Evolutionary conservation across 2,113 vertebrate species (phyloP).

Genomic region (Eurystomus gularis): DNA sequence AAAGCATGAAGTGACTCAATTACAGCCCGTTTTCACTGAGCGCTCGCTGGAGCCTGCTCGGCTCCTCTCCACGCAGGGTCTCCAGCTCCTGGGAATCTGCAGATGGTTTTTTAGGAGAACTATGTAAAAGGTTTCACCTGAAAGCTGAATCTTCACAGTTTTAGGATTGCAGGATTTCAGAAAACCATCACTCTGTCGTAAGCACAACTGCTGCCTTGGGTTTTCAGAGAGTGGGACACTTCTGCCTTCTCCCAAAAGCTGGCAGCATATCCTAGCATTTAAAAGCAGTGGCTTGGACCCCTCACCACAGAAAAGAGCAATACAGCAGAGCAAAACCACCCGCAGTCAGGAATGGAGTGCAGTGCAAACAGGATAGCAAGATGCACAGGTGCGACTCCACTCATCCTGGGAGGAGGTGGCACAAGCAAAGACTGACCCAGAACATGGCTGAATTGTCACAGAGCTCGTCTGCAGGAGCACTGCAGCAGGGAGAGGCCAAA

Average conservation of each 20-base stretch:
- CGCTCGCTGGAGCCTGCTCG: not conserved
- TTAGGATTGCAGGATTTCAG: not conserved
- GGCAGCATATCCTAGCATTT: not conserved
- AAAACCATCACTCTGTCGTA: not conserved
- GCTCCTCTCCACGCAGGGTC: not conserved
- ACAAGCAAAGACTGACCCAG: not conserved
- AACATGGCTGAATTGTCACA: not conserved
- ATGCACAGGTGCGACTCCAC: not conserved
- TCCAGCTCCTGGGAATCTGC: not conserved
- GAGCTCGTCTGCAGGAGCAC: not conserved
- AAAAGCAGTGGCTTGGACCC: not conserved
- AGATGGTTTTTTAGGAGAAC: not conserved
- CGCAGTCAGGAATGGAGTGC: not conserved
- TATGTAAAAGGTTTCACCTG: not conserved
- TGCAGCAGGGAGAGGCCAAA: not conserved
- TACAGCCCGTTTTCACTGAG: not conserved
- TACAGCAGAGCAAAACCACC: not conserved
- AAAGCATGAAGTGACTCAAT: not conserved
- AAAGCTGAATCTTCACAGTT: not conserved
- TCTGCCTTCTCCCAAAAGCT: not conserved
- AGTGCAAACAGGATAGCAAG: not conserved
- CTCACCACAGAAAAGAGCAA: not conserved
- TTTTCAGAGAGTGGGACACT: not conserved
- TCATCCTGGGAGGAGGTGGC: not conserved
- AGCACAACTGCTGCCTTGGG: not conserved